Base-by-base conservation (phyloP, 2,113 vertebrate genomes). In the Pygathrix nemaeus region DNA sequence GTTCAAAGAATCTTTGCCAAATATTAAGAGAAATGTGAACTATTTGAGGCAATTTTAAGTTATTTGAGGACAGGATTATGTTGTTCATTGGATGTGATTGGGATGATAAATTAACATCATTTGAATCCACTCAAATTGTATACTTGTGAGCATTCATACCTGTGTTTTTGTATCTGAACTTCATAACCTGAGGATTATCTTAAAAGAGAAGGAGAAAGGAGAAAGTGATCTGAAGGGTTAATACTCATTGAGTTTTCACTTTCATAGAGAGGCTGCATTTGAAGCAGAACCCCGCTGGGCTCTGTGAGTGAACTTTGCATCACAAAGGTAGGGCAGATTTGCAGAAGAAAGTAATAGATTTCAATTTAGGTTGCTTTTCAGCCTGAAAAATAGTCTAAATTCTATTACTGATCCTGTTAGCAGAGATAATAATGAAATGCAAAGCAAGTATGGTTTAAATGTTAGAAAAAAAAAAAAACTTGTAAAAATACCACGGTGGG, bases 1-100 rank as follows among this genome's bases (percentile, higher is more conserved):
- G 92, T 82, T 97, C 93, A 94, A 95, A 97, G 86, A 98, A n/a
- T 96, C 82, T 90, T 97, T 96, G 96, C 80, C 87, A 98, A 97
- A 94, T 82, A 92, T 66, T 84, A 89, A 91, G 94, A 96, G 97
- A 97, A 90, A 64, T 94, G 93, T 93, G 92, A 97, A 94, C 88
- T 97, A 38, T 82, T 90, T 14, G 48, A 80, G 96, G 90, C 72
- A 82, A 59, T 96, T 20, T 50, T 80, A 52, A 88, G 43, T 90
- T 88, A 94, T 93, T 96, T 93, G 95, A 96, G 78, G 93, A 80
- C 93, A 94, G 83, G 35, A 84, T 92, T 75, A 72, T 40, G 32
- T 11, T 72, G 70, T 68, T 96, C 13, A 23, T 20, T 85, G 84
- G 78, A 6, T 78, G 30, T 93, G 83, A 92, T 35, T 25, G 30